These are phyloP conservation scores for Scaptomyza cyrtandrae DNA, from an alignment of 2,888 invertebrate genomes.

Conservation along the genomic window DNA sequence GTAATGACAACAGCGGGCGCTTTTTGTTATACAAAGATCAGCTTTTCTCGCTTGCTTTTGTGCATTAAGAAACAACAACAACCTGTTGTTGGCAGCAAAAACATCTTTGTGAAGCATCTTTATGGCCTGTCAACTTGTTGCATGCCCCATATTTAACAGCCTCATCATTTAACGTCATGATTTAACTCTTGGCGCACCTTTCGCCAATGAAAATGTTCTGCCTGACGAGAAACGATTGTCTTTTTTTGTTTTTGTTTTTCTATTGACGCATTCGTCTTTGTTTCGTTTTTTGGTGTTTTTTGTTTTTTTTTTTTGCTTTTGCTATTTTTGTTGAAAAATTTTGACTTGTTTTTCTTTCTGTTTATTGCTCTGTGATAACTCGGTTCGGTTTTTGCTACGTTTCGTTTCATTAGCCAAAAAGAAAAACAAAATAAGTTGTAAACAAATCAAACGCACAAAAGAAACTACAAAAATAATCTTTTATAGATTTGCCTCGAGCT, in stretches of 20 bases:
- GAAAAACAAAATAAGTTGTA: constrained; percentile 72
- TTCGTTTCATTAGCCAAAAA: constrained; percentile 64
- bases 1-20: neutral
- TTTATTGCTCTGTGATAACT: constrained; percentile 65
- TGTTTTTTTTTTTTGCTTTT: constrained; percentile 59
- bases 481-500: constrained; percentile 61
- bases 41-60: too few species aligned
- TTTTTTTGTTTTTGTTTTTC: constrained; percentile 1
- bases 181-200: constrained; percentile 35
- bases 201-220: constrained; percentile 39
- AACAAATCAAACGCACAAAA: constrained; percentile 80
- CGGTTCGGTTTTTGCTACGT: constrained; percentile 26
- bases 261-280: constrained; percentile 58
- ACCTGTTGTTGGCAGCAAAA: neutral
- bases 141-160: constrained; percentile 13
- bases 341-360: constrained; percentile 38
- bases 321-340: constrained; percentile 58
- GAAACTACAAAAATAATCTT: constrained; percentile 80
- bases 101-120: constrained; percentile 4
- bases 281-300: too few species aligned
- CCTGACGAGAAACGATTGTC: constrained; percentile 10
- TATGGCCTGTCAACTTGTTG: constrained; percentile 22
- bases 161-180: constrained; percentile 19
- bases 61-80: too few species aligned
- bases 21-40: too few species aligned